These are phyloP conservation scores for Lophotriccus pileatus DNA, from an alignment of 2,797 vertebrate genomes.

Conservation along the genomic window DNA sequence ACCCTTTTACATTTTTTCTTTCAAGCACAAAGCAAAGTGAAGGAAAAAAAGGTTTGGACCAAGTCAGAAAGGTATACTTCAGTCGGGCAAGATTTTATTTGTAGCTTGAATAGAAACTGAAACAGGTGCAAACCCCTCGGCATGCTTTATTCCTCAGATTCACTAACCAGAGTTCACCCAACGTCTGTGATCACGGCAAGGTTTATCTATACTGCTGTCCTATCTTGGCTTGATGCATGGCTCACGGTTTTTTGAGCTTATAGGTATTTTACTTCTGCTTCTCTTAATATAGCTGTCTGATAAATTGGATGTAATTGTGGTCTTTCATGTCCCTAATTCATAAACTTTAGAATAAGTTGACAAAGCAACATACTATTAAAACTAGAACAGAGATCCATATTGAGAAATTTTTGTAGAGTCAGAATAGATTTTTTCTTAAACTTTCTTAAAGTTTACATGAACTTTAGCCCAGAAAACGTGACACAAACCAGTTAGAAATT, in stretches of 20 bases:
- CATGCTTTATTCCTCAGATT: neutral
- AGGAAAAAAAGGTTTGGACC: neutral
- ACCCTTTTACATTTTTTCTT: neutral
- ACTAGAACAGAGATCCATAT: neutral
- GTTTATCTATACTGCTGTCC: neutral
- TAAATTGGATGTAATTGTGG: neutral
- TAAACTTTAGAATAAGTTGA: neutral
- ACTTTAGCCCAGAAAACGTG: neutral
- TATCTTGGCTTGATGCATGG: neutral
- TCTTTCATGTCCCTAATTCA: neutral
- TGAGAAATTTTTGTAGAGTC: neutral
- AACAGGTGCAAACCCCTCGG: neutral
- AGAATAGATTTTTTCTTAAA: neutral
- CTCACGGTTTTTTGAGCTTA: neutral
- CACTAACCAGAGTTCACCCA: slow-evolving; percentile 4
- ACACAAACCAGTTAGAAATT: neutral
- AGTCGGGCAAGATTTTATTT: neutral
- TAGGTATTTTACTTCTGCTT: neutral
- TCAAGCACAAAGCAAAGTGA: neutral
- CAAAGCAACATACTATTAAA: slow-evolving; percentile 13
- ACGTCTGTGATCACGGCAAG: neutral
- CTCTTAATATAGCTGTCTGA: neutral
- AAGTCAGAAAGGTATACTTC: neutral
- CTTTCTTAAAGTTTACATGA: neutral
- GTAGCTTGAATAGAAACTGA: neutral